Evolutionary conservation across 1,140 invertebrate species (phyloP), one percentile per base, ranked within the genome.

Genomic region (Prorops nasuta): DNA sequence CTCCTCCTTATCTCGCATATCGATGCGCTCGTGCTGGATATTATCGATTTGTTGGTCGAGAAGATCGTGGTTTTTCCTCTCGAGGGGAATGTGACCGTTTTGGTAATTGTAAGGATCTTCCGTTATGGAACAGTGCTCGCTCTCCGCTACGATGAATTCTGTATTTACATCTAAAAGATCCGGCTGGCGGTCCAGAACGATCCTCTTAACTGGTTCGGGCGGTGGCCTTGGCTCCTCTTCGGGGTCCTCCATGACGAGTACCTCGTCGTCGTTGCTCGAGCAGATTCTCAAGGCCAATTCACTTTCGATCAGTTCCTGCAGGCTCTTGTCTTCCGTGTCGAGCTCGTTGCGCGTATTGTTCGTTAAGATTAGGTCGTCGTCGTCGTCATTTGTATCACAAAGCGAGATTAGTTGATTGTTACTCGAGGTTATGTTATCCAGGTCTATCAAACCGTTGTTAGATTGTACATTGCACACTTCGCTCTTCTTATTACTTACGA

Each of bases 381-480:
- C 72, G 35, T 74, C 67, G 21, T 74, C 67, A 44, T 72, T 64
- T 42, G 67, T 66, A 34, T 71, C 72, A 57, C 69, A 71, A 42
- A 73, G 54, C 21, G 67, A 63, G 51, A 73, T 69, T 71, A 74
- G 62, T 64, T 72, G 67, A 31, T 72, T 70, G 65, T 72, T 76
- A 52, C 63, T 62, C 44, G 69, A 54, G 60, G 67, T 76, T 74
- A 69, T 60, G 54, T 72, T 71, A 69, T 73, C 74, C 65, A 74
- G 62, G 54, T 76, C 71, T 63, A 74, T 74, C 68, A 76, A 69
- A 71, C 71, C 72, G 51, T 75, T 77, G 72, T 77, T 77, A 75
- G 74, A 74, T 39, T 71, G 67, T 65, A 76, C 73, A 76, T 68
- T 63, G 64, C 76, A 78, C 66, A 75, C 72, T 54, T 70, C 68